Conservation (phyloP, 1,140 invertebrate species). For the Chrysoperla carnea region DNA sequence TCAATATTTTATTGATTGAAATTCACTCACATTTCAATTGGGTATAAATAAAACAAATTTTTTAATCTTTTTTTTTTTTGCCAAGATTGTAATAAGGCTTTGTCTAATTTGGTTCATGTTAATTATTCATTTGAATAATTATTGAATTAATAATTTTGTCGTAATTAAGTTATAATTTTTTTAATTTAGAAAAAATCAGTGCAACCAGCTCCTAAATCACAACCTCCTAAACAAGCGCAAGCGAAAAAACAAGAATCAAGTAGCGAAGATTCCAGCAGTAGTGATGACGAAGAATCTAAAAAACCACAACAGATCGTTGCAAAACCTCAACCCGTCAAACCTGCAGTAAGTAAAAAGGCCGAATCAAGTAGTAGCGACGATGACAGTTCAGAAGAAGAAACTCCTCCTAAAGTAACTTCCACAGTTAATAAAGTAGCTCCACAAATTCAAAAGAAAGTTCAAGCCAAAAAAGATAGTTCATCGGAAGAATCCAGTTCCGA, state of each 20-base stretch:
- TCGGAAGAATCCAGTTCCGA: slow-evolving; percentile 16
- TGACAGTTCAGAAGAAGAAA: slow-evolving; percentile 16
- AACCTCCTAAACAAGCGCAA: background rate
- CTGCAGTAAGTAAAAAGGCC: slow-evolving; percentile 2
- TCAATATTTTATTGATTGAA: too few species aligned
- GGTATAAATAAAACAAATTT: too few species aligned
- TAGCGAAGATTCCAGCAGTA: slow-evolving; percentile 23
- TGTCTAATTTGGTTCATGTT: too few species aligned
- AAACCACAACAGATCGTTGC: slow-evolving; percentile 9
- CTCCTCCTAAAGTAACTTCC: background rate
- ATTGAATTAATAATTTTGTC: too few species aligned
- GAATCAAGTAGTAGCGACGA: slow-evolving; percentile 13
- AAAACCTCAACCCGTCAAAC: slow-evolving; percentile 12
- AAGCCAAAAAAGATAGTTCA: slow-evolving; percentile 1
- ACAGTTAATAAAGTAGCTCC: background rate
- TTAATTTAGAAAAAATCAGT: background rate
- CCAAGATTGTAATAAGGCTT: too few species aligned
- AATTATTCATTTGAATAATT: too few species aligned
- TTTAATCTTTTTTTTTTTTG: too few species aligned
- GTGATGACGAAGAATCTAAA: slow-evolving; percentile 16
- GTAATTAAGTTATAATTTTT: too few species aligned
- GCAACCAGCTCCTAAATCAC: slow-evolving; percentile 3
- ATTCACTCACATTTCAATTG: too few species aligned
- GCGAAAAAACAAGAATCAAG: slow-evolving; percentile 16
- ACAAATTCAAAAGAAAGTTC: background rate